Conservation (phyloP, 2,113 vertebrate species). For the Ibidorhyncha struthersii region DNA sequence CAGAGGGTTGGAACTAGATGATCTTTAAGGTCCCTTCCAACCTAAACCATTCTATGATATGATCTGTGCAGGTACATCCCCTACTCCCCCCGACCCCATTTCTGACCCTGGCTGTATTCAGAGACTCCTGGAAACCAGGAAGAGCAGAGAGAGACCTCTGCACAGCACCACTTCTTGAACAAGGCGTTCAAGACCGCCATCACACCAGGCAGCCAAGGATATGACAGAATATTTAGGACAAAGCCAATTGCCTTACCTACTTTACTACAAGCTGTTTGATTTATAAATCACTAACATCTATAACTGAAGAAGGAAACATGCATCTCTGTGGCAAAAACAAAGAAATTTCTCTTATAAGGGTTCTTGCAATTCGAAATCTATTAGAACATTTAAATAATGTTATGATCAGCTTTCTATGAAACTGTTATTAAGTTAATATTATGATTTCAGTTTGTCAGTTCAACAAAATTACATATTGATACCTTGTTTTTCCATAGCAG, state of each 20-base stretch:
- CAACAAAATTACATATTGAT: not conserved
- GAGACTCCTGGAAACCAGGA: not conserved
- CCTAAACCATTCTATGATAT: not conserved
- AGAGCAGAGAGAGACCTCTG: not conserved
- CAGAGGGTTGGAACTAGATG: not conserved
- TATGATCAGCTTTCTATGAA: not conserved
- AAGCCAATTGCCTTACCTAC: not conserved
- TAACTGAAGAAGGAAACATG: not conserved
- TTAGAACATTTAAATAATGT: slow-evolving; percentile 20
- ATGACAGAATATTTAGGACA: not conserved
- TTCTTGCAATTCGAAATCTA: not conserved
- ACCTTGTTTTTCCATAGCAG: not conserved
- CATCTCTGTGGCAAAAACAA: not conserved
- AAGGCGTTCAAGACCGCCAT: not conserved
- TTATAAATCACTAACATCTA: not conserved
- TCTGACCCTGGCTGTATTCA: rapidly evolving
- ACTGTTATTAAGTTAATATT: slow-evolving; percentile 5
- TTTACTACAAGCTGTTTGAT: not conserved
- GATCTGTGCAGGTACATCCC: not conserved
- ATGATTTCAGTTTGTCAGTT: slow-evolving; percentile 28
- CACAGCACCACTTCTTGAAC: not conserved
- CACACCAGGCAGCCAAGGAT: not conserved
- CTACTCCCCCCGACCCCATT: rapidly evolving
- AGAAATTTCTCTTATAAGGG: not conserved
- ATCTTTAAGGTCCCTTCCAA: not conserved